Base-by-base conservation (phyloP, 2,113 vertebrate species). In the Dasyornis broadbenti region DNA sequence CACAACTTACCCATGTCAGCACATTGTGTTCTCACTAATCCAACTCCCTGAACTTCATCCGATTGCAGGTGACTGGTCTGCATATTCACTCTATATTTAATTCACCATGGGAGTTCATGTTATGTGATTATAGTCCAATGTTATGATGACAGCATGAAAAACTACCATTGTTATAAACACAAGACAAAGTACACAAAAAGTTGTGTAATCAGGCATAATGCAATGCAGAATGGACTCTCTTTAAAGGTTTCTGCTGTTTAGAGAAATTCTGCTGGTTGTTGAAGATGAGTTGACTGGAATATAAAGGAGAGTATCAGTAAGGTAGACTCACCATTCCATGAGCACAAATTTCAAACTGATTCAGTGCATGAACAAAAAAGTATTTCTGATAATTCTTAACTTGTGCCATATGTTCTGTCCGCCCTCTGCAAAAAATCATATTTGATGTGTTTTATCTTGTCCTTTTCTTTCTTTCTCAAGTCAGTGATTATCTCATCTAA, bases 271-370 rank as follows among this genome's bases (percentile, higher is more conserved):
- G 7, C 18, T 71, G 10, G 3, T 40, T 71, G 6, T 28, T 71
- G 33, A 81, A 75, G 13, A 78, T 0, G 5, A 68, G 22, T 27
- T 84, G 8, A 2, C 12, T 56, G 14, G 37, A 72, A 71, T 39
- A 49, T 76, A 82, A 83, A 82, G 2, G 15, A 68, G 22, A 52
- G 3, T 49, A 64, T 39, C 22, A 64, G 21, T 72, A 45, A 86
- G 26, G 52, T n/a, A 49, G n/a, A 21, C 6, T 78, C 8, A 71
- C 15, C 0, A 0, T 86, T 59, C 39, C n/a, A 20, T 27, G 47
- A 57, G 19, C 6, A 66, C 5, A 78, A 69, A 87, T 53, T 39
- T 89, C 28, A 75, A 50, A 86, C 45, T 1, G 87, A 87, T 86
- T 86, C 37, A 49, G 3, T 39, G 1, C 15, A 89, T 4, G 11